phyloP scores from a whole-genome alignment of 2,113 vertebrate genomes.

The Hyperoodon ampullatus region DNA sequence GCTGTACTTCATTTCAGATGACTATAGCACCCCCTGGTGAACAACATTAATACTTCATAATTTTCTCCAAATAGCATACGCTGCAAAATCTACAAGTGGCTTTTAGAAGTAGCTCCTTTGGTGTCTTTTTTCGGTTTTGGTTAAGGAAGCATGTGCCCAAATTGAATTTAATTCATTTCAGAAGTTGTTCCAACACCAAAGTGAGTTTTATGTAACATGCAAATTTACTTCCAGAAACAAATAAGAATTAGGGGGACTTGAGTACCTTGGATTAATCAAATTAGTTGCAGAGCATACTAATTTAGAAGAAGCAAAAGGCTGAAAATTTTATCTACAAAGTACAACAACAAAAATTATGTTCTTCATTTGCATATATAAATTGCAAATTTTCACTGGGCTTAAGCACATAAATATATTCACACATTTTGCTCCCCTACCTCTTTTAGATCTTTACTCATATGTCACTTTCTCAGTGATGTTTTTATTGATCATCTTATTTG shows the following conservation, averaged over 20 bases:
- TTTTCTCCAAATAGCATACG: not conserved
- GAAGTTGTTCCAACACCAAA: not conserved
- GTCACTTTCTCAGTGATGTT: not conserved
- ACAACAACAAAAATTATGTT: not conserved
- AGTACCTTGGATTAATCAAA: not conserved
- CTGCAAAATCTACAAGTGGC: not conserved
- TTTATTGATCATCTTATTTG: not conserved
- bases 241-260: not conserved
- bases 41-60: slow-evolving; percentile 18
- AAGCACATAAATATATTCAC: not conserved
- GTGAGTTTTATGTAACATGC: not conserved
- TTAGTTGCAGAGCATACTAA: not conserved
- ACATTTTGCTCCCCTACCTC: not conserved
- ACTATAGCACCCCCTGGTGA: slow-evolving; percentile 74
- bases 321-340: not conserved
- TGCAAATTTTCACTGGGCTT: not conserved
- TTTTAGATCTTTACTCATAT: not conserved
- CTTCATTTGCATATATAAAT: not conserved
- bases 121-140: not conserved
- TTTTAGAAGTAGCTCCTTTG: not conserved
- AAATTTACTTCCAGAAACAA: slow-evolving; percentile 37
- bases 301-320: not conserved
- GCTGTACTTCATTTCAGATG: slow-evolving; percentile 54
- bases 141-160: not conserved
- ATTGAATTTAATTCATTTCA: slow-evolving; percentile 20